Base-by-base conservation (phyloP, 2,797 vertebrate genomes). In the Sebastes elongatus region DNA sequence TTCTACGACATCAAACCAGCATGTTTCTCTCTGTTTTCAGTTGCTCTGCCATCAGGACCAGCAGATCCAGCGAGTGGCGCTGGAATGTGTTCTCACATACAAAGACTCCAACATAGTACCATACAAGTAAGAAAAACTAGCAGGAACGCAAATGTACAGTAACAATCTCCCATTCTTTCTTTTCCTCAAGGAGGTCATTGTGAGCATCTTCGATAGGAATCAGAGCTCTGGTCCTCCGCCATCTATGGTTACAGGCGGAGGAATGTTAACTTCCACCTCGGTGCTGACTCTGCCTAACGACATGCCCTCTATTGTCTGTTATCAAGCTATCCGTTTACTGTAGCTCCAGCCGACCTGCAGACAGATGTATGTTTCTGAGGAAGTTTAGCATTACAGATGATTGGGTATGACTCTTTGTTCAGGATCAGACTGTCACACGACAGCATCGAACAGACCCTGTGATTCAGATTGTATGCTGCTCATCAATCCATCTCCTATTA, bases 31-130 rank as follows among this genome's bases (percentile, higher is more conserved):
- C 20, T 80, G 55, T 82, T 61, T 76, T 27, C 88, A 99, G 99
- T 82, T 99, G 74, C 94, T 99, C 73, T 97, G 96, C 74, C 99
- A 99, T 88, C 98, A 97, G 93, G 97, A 99, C 90, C 97, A 98
- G 91, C 95, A 93, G 13, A 97, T 99, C 55, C 99, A 99, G 90
- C 96, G 93, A 90, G 94, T 96, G 81, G 96, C 97, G 0, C 95
- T 99, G 90, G 97, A 98, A 60, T 99, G 98, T 88, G 83, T 99
- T 46, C 94, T 98, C 93, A 97, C 97, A 0, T 99, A 99, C 90
- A 99, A 97, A 80, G 97, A 99, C 87, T 94, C 97, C 7, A 95
- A 96, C 90, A 86, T 99, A 2, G 91, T 97, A 9, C 98, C 98
- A 0, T 99, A 99, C 89, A 98, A 96, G 99, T 99, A 95, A 95